Conservation (phyloP, 2,113 vertebrate genomes). For the Ceyx cyanopectus region DNA sequence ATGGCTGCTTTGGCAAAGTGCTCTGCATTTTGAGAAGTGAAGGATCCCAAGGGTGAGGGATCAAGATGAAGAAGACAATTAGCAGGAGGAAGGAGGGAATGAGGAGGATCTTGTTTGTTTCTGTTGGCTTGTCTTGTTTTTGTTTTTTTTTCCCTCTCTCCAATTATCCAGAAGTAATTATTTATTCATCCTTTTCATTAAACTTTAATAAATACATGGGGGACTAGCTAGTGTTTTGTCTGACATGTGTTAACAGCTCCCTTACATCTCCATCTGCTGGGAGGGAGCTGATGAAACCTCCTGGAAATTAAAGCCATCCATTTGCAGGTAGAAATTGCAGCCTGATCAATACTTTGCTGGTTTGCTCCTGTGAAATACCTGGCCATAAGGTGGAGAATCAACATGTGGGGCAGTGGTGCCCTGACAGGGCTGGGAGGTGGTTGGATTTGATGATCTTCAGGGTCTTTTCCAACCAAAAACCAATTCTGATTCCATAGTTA, state of each 20-base stretch:
- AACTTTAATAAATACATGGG: constrained; percentile 11
- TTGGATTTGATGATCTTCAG: too few relatives aligned
- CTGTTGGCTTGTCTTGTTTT: not conserved
- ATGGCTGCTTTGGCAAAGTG: not conserved
- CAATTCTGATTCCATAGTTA: too few relatives aligned
- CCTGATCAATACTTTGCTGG: constrained; percentile 79
- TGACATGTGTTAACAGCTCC: constrained; percentile 50
- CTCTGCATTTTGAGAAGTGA: not conserved
- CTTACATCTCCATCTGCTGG: constrained; percentile 64
- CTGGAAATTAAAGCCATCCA: constrained; percentile 79
- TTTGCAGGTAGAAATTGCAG: constrained; percentile 70
- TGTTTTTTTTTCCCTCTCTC: not conserved
- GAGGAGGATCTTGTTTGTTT: not conserved
- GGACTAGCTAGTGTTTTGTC: constrained; percentile 44
- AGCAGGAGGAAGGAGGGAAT: not conserved
- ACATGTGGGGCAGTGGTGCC: too few relatives aligned
- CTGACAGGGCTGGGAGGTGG: too few relatives aligned
- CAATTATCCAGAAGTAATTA: not conserved
- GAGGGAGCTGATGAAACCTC: constrained; percentile 66
- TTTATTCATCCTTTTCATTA: constrained; percentile 34
- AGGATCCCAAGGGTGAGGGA: not conserved
- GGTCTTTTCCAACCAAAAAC: too few relatives aligned
- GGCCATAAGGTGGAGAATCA: constrained; percentile 68
- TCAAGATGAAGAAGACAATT: not conserved
- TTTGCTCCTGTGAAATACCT: constrained; percentile 71